phyloP scores from a whole-genome alignment of 1,140 invertebrate genomes.

The Callitettix versicolor region DNA sequence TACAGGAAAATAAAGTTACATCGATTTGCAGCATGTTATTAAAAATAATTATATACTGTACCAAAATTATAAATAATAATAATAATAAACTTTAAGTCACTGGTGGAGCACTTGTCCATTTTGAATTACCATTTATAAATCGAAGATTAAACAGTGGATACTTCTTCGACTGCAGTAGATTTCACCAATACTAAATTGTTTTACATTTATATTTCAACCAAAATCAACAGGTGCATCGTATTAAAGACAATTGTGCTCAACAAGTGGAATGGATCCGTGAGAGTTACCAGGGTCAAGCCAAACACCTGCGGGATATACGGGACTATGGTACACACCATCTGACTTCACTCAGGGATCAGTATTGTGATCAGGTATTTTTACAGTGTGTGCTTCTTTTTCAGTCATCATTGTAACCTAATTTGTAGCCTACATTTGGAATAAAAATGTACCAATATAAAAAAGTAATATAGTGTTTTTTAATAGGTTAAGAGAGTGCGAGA shows the following conservation, averaged over 20 bases:
- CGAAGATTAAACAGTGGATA: too few relatives aligned
- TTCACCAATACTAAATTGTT: too few relatives aligned
- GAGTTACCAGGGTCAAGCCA: conserved; percentile 78
- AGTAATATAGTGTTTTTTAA: conserved; percentile 22
- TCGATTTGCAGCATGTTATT: too few relatives aligned
- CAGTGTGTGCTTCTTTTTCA: conserved; percentile 10
- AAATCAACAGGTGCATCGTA: conserved; percentile 57
- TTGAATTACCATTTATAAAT: too few relatives aligned
- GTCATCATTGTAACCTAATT: background rate
- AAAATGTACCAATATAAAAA: background rate
- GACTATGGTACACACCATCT: conserved; percentile 83
- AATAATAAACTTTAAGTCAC: too few relatives aligned
- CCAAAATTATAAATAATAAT: too few relatives aligned
- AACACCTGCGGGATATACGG: conserved; percentile 76
- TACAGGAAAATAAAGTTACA: too few relatives aligned
- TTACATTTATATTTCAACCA: too few relatives aligned
- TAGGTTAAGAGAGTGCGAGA: conserved; percentile 76
- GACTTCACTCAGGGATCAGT: conserved; percentile 76
- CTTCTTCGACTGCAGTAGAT: too few relatives aligned
- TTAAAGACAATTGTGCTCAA: conserved; percentile 84
- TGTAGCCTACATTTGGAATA: background rate
- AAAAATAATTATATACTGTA: too few relatives aligned
- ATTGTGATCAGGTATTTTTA: conserved; percentile 70
- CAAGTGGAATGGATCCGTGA: conserved; percentile 89
- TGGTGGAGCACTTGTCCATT: too few relatives aligned